Conservation (phyloP, 2,888 invertebrate genomes). For the Latheticus oryzae region DNA sequence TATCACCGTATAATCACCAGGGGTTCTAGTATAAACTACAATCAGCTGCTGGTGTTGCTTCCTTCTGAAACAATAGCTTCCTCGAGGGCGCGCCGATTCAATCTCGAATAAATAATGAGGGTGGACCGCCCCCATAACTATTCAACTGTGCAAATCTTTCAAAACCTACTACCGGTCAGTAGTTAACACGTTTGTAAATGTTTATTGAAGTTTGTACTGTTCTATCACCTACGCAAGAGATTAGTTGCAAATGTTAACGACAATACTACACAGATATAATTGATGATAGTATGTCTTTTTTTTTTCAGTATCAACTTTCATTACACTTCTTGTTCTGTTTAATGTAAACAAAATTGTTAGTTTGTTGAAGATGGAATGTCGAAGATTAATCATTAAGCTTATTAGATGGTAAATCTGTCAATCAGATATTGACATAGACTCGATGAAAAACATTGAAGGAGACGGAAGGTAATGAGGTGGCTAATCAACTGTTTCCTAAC, state of each 20-base stretch:
- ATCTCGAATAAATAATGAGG: constrained; percentile 26
- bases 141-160: constrained; percentile 16
- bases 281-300: constrained; percentile 38
- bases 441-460: constrained; percentile 28
- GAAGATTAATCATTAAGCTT: constrained; percentile 30
- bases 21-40: constrained; percentile 44
- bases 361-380: constrained; percentile 21
- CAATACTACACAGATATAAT: too few species aligned
- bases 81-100: constrained; percentile 6
- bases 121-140: constrained; percentile 27
- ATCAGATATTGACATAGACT: constrained; percentile 30
- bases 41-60: constrained; percentile 42
- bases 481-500: constrained; percentile 38
- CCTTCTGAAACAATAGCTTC: constrained; percentile 19
- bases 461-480: constrained; percentile 33
- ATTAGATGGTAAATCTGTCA: constrained; percentile 35
- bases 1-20: constrained; percentile 45
- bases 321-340: constrained; percentile 9
- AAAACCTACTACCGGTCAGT: constrained; percentile 40
- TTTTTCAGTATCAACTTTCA: background rate
- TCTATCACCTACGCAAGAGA: constrained; percentile 42
- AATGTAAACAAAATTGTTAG: constrained; percentile 36
- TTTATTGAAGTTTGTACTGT: constrained; percentile 40
- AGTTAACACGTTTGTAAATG: constrained; percentile 41
- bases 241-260: constrained; percentile 18